Percentiles rank a stretch among this genome's conserved stretches.
phyloP scores from a whole-genome alignment of 2,113 vertebrate species.

The Ailuropoda melanoleuca region DNA sequence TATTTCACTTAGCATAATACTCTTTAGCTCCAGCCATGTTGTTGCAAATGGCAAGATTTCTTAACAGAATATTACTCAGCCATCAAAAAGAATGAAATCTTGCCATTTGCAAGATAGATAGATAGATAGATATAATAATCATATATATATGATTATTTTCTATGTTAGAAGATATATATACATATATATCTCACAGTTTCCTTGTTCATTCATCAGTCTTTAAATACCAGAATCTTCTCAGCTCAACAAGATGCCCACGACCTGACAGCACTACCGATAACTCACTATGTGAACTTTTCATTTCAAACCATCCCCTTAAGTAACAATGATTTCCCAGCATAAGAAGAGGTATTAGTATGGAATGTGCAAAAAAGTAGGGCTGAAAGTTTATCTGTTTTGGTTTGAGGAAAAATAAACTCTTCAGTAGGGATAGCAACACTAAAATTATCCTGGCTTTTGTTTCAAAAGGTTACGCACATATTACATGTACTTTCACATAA shows the following conservation, averaged over 20 bases:
- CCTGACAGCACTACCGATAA: background rate
- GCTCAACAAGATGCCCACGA: background rate
- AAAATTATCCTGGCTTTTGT: background rate
- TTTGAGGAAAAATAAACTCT: background rate
- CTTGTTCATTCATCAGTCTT: background rate
- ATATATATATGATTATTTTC: too few relatives aligned
- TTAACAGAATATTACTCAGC: too few relatives aligned
- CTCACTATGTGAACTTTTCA: background rate
- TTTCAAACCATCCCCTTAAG: background rate
- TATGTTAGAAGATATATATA: too few relatives aligned
- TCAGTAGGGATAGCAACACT: background rate
- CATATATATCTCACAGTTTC: background rate
- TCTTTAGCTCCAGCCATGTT: background rate
- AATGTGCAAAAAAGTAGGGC: background rate
- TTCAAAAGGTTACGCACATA: background rate
- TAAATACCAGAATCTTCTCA: background rate
- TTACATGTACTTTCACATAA: background rate
- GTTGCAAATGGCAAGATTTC: background rate
- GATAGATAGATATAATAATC: too few relatives aligned
- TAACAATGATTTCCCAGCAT: background rate
- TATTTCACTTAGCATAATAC: background rate
- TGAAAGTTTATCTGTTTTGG: background rate
- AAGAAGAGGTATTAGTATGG: background rate
- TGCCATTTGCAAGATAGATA: too few relatives aligned
- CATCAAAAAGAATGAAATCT: too few relatives aligned